Evolutionary conservation across 2,888 invertebrate genomes (phyloP).

Genomic region (Morpho deidamia): DNA sequence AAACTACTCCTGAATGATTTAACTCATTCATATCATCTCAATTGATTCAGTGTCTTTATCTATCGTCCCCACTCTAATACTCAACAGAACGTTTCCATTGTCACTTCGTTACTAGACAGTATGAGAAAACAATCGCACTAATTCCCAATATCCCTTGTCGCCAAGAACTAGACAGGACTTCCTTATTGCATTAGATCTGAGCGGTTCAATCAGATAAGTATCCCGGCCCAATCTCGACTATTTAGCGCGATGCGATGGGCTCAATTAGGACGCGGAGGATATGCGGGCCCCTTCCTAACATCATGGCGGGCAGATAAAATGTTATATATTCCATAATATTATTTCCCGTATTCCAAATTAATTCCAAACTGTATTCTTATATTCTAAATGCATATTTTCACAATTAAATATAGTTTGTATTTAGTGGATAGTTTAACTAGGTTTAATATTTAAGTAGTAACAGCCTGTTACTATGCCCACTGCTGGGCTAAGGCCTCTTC

Average conservation of each 20-base stretch:
- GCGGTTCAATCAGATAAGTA: conserved; percentile 67
- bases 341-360: not conserved
- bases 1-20: too few relatives aligned
- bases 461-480: too few relatives aligned
- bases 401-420: too few relatives aligned
- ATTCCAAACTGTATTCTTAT: too few relatives aligned
- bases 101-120: not conserved
- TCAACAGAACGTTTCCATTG: not conserved
- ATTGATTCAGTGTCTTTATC: too few relatives aligned
- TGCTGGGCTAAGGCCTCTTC: too few relatives aligned
- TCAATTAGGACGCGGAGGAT: conserved; percentile 73
- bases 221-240: conserved; percentile 65
- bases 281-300: conserved; percentile 65
- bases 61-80: not conserved
- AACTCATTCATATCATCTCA: too few relatives aligned
- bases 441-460: too few relatives aligned
- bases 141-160: conserved; percentile 53
- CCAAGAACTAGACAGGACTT: conserved; percentile 54
- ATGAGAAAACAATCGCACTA: conserved; percentile 23
- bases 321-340: too few relatives aligned
- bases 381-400: too few relatives aligned
- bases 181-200: conserved; percentile 65
- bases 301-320: conserved; percentile 12
- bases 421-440: too few relatives aligned
- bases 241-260: conserved; percentile 75